Evolutionary conservation across 2,797 vertebrate genomes (phyloP).

Genomic region (Odontamblyopus lacepedii): DNA sequence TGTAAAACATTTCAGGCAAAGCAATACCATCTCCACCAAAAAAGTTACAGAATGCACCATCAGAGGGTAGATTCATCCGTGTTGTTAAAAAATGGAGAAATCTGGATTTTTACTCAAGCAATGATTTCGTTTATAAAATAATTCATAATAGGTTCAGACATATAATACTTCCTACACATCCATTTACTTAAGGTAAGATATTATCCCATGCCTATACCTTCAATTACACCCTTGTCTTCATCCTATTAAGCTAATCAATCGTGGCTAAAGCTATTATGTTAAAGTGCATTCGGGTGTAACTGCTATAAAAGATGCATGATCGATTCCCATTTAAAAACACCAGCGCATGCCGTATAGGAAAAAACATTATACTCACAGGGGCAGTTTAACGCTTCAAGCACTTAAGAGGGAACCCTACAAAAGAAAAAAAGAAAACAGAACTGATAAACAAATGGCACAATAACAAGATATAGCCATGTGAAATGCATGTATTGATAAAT

Average conservation of each 20-base stretch:
- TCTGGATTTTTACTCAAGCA: background rate
- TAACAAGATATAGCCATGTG: background rate
- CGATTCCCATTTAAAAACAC: constrained; percentile 5
- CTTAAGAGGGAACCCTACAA: constrained; percentile 20
- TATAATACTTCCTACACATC: background rate
- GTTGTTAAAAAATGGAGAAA: background rate
- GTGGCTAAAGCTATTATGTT: background rate
- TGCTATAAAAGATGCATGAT: background rate
- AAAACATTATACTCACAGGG: background rate
- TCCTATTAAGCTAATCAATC: constrained; percentile 26
- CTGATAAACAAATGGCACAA: background rate
- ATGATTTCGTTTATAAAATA: background rate
- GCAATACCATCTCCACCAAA: no score
- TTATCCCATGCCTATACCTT: background rate
- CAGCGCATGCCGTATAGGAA: background rate
- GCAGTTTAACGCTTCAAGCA: background rate
- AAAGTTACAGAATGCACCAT: no score
- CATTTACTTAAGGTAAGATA: background rate
- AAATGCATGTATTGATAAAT: constrained; percentile 14
- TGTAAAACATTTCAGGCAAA: no score
- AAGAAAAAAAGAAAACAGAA: background rate
- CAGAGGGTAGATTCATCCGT: background rate
- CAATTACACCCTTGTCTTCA: constrained; percentile 9
- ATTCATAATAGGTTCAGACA: background rate
- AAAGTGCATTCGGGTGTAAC: background rate